Evolutionary conservation across 2,888 invertebrate genomes (phyloP), one percentile per base, ranked within the genome.

Genomic region (Cryptocheilus praepositus): DNA sequence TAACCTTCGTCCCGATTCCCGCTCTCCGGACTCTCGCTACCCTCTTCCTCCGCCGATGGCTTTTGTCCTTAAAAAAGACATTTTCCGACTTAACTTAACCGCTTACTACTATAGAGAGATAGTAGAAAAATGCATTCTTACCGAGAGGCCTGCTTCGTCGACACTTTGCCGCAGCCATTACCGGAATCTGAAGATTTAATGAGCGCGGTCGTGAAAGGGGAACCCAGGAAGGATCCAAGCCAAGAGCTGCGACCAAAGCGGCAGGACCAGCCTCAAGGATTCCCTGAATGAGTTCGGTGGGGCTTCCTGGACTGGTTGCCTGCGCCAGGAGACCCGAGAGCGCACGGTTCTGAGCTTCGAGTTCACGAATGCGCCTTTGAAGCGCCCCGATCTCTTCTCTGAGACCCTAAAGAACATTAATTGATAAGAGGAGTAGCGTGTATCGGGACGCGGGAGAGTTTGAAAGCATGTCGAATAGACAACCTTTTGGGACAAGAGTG

Each of bases 401-500:
- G 64, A 95, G 90, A 81, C 93, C 93, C 95, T 95, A 90, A 11
- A n/a, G 16, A 49, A 49, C 18, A 49, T 18, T 15, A 15, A 45
- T 45, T n/a, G 21, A 21, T n/a, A 15, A n/a, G 21, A 25, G 13
- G 28, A 5, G 53, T 56, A 51, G 19, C 22, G 44, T 51, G 7
- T 19, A 21, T 56, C 3, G 67, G 46, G 53, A 19, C 58, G 15
- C 61, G 43, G 55, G 28, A 53, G 49, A 11, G 55, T 75, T n/a
- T 59, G 68, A 71, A 70, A 77, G 79, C 78, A 80, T 75, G 66
- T 75, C 71, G 74, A 7, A 81, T 81, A 82, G 84, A 95, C 95
- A 84, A 95, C 95, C 93, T 95, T 96, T 90, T 96, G 96, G 57
- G 94, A 94, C 78, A 96, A 92, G 73, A 96, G 91, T 58, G 95